Evolutionary conservation across 2,888 invertebrate genomes (phyloP), one percentile per base, ranked within the genome.

Genomic region (Aspidiotus destructor): DNA sequence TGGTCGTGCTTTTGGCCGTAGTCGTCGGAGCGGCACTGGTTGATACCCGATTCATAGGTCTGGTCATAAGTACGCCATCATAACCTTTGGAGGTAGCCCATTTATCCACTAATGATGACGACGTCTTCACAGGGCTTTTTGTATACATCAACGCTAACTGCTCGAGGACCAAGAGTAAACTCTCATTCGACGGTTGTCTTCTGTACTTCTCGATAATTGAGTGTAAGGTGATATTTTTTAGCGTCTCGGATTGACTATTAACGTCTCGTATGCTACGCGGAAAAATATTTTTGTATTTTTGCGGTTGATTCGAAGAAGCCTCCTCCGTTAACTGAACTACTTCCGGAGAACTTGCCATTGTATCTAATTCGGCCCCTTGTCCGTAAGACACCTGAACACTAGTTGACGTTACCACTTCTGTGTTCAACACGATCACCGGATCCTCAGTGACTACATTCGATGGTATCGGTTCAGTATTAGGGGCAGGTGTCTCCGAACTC

Each of bases 321-420:
- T 67, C 58, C 0, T 52, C 6, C 60, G 44, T n/a, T 13, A 60
- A 67, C 15, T n/a, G 52, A 16, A 67, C 40, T 58, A 55, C 60
- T 13, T 7, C n/a, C 55, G 54, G 41, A 57, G 58, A 7, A 15
- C 48, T 42, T 16, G 13, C 48, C 5, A 42, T 57, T 10, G 55
- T 44, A 13, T 67, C 67, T 10, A 15, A 16, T 2, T 62, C 7
- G 1, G 52, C 62, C n/a, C 60, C 53, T 9, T 65, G 54, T 15
- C 70, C 69, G 58, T 69, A 70, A 11, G 70, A 70, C 17, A 70
- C 64, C 44, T 69, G 69, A 60, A 70, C 57, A 28, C 70, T 70
- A 9, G 70, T 70, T 17, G 70, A 70, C 44, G 70, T 70, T 16
- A 70, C 70, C 16, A 70, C 70, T 69, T 70, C 70, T 40, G 70